Evolutionary conservation across 1,140 invertebrate genomes (phyloP).

Genomic region (Delia radicum): DNA sequence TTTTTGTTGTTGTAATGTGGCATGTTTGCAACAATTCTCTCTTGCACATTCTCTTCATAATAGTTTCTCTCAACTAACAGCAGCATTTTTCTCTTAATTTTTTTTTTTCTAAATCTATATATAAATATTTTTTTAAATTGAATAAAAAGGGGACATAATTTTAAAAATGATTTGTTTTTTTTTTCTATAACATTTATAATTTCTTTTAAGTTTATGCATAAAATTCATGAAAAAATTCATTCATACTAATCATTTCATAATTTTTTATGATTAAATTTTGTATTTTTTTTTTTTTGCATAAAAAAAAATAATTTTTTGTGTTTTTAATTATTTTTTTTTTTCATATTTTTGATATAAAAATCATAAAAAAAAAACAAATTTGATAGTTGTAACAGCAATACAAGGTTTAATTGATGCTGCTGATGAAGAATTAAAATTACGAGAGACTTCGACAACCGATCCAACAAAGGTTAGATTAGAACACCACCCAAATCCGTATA

Average conservation of each 20-base stretch:
- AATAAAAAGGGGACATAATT: conserved; percentile 7
- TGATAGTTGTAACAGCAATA: conserved; percentile 55
- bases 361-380: conserved; percentile 18
- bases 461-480: conserved; percentile 49
- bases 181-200: neutral
- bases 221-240: neutral
- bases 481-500: neutral
- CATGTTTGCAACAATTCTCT: neutral
- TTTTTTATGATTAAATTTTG: neutral
- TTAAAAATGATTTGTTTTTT: conserved; percentile 19
- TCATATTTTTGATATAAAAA: conserved; percentile 6
- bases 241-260: neutral
- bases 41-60: neutral
- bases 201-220: neutral
- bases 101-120: neutral
- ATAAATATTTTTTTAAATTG: neutral
- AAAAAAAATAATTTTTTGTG: neutral
- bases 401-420: conserved; percentile 57
- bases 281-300: neutral
- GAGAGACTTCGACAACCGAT: conserved; percentile 49
- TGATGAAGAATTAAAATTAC: conserved; percentile 55
- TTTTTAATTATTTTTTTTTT: conserved; percentile 16
- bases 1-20: neutral
- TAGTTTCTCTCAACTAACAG: neutral
- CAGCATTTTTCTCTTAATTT: neutral